Percentiles rank a stretch among this genome's conserved stretches.
These are phyloP conservation scores for Pomacea maculata DNA, from an alignment of 1,140 invertebrate genomes.

Conservation along the genomic window DNA sequence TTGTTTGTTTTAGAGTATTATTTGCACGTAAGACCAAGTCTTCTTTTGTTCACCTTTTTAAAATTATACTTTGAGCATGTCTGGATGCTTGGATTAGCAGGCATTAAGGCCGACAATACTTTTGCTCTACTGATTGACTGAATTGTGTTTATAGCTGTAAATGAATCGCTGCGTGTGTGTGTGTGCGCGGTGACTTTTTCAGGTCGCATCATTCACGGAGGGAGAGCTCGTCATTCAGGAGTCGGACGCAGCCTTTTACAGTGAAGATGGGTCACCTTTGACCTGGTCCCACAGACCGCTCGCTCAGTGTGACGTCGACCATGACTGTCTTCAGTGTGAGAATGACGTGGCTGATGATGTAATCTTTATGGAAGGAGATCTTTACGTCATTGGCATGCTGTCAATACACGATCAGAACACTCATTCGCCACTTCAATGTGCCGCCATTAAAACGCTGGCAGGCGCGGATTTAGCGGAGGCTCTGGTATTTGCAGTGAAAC, in stretches of 20 bases:
- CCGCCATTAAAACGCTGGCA: background rate
- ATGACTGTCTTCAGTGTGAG: conserved; percentile 6
- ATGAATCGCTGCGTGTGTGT: background rate
- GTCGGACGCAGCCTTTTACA: background rate
- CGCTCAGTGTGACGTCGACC: conserved; percentile 1
- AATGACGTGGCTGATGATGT: conserved; percentile 3
- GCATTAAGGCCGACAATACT: no score
- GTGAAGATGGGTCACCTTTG: background rate
- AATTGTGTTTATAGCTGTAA: background rate
- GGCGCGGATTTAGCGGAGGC: conserved; percentile 13
- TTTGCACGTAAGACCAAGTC: no score
- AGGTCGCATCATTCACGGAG: background rate
- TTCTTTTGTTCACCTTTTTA: no score
- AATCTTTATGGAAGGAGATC: conserved; percentile 10
- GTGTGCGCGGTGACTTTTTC: background rate
- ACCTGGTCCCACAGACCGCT: background rate
- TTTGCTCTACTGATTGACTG: background rate
- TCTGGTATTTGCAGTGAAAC: background rate
- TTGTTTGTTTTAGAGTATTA: background rate
- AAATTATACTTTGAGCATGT: background rate
- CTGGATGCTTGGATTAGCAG: background rate
- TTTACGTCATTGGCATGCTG: conserved; percentile 5
- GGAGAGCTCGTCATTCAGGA: background rate
- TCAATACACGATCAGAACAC: background rate
- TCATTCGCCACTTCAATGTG: background rate